Evolutionary conservation across 2,113 vertebrate genomes (phyloP), one percentile per base, ranked within the genome.

Genomic region (Fulica atra): DNA sequence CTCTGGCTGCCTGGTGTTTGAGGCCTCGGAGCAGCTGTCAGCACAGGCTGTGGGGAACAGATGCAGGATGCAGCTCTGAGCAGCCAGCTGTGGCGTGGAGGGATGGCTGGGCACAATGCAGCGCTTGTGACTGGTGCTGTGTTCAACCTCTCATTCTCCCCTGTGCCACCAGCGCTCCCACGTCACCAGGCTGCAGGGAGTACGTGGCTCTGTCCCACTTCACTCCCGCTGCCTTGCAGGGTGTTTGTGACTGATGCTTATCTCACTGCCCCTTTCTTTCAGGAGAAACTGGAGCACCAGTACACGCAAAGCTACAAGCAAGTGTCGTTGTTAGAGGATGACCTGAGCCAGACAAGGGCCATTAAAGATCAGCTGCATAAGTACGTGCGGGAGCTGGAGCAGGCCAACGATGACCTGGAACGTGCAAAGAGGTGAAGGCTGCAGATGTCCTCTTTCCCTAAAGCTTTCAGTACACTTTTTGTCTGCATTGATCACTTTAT

Each of bases 301-400:
- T 99, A 99, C 7, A 97, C 99, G 25, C 99, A 99, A 97, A 99
- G 99, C 96, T 99, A 99, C 95, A 99, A 99, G 97, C 99, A 99
- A 97, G 98, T 99, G 74, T 99, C 99, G 0, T 92, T 99, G 93
- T 94, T 99, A 74, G 99, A 99, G 98, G 99, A 99, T 68, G 99
- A 99, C 95, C 97, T 99, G 90, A 98, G 98, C 90, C 99, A 99
- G 97, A 99, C 99, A 1, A 98, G 99, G 29, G 98, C 99, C 96
- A 99, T 99, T 96, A 99, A 99, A 96, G 99, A 99, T 91, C 99
- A 99, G 96, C 97, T 99, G 70, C 98, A 99, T 96, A 99, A 99
- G 97, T 99, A 99, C 2, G 99, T 99, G 81, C 84, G 99, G 79
- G 99, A 99, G 97, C 98, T 99, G 80, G 99, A 99, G 94, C 99